Conservation (phyloP, 2,888 invertebrate genomes). For the Tinea pellionella region DNA sequence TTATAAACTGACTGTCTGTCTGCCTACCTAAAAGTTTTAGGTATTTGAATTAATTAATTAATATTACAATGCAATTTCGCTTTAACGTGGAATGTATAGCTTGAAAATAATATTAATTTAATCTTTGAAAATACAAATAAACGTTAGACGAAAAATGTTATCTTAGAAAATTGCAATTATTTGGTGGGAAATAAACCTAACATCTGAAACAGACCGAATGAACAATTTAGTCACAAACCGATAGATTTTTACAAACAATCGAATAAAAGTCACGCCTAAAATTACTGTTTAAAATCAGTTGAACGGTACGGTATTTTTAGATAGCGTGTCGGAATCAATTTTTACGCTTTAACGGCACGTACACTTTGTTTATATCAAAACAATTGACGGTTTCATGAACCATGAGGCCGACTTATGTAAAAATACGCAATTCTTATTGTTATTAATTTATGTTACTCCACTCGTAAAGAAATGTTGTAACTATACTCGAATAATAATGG, state of each 20-base stretch:
- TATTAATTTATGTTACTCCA: not conserved
- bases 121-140: too few relatives aligned
- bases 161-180: not conserved
- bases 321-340: conserved; percentile 6
- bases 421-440: not conserved
- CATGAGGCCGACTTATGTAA: not conserved
- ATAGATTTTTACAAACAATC: conserved; percentile 1
- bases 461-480: not conserved
- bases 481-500: not conserved
- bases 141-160: too few relatives aligned
- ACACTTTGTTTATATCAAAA: not conserved
- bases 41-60: too few relatives aligned
- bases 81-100: not conserved
- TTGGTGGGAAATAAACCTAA: not conserved
- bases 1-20: too few relatives aligned
- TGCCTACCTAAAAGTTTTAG: too few relatives aligned
- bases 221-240: not conserved
- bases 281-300: not conserved
- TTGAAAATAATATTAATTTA: too few relatives aligned
- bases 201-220: not conserved
- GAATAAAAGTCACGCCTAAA: not conserved
- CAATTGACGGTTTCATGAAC: not conserved
- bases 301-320: not conserved
- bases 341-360: not conserved
- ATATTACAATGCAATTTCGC: too few relatives aligned